Percentiles rank a stretch among this genome's conserved stretches.
phyloP scores from a whole-genome alignment of 2,113 vertebrate genomes.

The Grus americana region DNA sequence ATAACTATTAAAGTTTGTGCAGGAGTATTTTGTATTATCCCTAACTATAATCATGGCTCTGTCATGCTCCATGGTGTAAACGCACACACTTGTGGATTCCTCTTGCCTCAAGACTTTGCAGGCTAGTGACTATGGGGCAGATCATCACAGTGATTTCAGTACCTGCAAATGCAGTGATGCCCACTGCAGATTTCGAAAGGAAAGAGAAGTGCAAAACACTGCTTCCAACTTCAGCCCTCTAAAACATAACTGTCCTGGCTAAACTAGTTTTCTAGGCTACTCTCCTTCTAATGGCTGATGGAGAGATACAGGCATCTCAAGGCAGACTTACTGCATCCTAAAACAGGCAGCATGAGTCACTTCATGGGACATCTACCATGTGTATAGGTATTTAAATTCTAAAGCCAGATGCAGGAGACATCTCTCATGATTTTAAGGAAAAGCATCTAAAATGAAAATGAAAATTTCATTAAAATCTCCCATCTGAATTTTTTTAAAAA shows the following conservation, averaged over 20 bases:
- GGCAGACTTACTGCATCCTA: neutral
- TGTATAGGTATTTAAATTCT: neutral
- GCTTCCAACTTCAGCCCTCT: neutral
- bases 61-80: neutral
- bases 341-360: neutral
- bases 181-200: neutral
- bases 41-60: neutral
- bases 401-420: neutral
- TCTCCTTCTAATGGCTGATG: neutral
- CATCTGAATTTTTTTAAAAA: neutral
- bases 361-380: neutral
- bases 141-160: neutral
- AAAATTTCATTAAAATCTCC: neutral
- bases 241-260: neutral
- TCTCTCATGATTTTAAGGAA: neutral
- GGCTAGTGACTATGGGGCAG: neutral
- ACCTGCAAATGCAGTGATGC: neutral
- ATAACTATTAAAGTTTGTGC: neutral
- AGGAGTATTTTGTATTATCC: neutral
- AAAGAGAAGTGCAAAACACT: neutral
- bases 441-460: neutral
- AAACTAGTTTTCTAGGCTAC: neutral
- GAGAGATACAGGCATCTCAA: neutral
- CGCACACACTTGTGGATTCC: neutral
- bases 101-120: neutral